Evolutionary conservation across 2,113 vertebrate genomes (phyloP).

Genomic region (Stigmatopora nigra): DNA sequence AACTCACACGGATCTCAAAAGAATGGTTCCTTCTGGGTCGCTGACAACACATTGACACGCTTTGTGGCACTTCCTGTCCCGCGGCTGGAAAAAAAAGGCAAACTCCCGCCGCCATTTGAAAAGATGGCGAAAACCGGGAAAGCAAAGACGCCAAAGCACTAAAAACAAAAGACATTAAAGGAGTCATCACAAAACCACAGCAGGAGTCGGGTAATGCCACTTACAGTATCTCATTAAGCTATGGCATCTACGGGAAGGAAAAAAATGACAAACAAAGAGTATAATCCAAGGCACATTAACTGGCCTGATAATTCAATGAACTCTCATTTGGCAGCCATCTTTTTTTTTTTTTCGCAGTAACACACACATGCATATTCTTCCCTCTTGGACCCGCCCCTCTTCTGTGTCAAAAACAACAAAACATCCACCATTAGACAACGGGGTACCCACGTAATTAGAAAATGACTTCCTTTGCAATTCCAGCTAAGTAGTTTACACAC

Average conservation of each 20-base stretch:
- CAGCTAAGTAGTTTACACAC: slow-evolving; percentile 99
- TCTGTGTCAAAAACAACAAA: slow-evolving; percentile 84
- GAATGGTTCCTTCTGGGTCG: slow-evolving; percentile 38
- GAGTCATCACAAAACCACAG: slow-evolving; percentile 70
- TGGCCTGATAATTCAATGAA: slow-evolving; percentile 71
- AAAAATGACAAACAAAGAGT: slow-evolving; percentile 67
- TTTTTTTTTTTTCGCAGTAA: slow-evolving; percentile 47
- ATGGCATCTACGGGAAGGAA: slow-evolving; percentile 62
- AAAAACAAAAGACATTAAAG: slow-evolving; percentile 69
- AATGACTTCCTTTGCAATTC: slow-evolving; percentile 99
- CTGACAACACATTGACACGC: slow-evolving; percentile 32
- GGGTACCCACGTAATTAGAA: slow-evolving; percentile 99
- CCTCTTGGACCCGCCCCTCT: neutral
- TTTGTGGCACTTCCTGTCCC: slow-evolving; percentile 33
- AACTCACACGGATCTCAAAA: slow-evolving; percentile 46
- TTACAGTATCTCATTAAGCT: slow-evolving; percentile 72
- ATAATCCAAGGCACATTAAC: slow-evolving; percentile 70
- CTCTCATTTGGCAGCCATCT: slow-evolving; percentile 69
- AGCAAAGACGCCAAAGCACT: slow-evolving; percentile 45
- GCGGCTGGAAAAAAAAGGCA: slow-evolving; percentile 6
- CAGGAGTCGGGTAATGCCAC: slow-evolving; percentile 67
- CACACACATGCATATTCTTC: slow-evolving; percentile 8
- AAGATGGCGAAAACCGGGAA: slow-evolving; percentile 9
- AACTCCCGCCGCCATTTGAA: slow-evolving; percentile 8
- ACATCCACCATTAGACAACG: slow-evolving; percentile 99